Conservation (phyloP, 2,113 vertebrate genomes). For the Arenaria interpres region DNA sequence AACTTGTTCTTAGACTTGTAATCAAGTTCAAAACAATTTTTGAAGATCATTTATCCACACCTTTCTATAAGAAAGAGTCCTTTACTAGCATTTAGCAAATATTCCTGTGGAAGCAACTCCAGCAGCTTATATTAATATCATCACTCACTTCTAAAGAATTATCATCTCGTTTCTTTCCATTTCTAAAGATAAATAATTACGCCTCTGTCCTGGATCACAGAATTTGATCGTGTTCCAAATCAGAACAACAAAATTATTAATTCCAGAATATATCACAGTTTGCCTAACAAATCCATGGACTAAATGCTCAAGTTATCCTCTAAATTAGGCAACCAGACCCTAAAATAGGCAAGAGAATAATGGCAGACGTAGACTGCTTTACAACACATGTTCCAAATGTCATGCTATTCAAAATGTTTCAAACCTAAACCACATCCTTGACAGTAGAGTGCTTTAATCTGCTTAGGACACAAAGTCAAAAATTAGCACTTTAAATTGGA, state of each 20-base stretch:
- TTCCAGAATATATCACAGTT: not conserved
- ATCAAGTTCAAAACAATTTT: not conserved
- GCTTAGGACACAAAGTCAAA: not conserved
- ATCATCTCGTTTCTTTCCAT: not conserved
- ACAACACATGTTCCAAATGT: not conserved
- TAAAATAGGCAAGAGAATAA: not conserved
- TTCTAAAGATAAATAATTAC: not conserved
- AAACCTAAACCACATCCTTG: not conserved
- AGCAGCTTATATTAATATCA: not conserved
- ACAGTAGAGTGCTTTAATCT: not conserved
- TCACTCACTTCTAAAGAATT: not conserved
- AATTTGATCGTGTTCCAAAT: not conserved
- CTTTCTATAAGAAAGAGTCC: not conserved
- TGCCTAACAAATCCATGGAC: not conserved
- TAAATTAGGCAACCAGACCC: not conserved
- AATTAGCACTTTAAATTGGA: not conserved
- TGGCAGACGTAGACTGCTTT: not conserved
- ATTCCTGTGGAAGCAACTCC: not conserved
- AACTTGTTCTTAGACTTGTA: not conserved
- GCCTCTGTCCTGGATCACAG: not conserved
- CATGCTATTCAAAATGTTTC: not conserved
- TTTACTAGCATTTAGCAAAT: not conserved
- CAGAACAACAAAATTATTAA: not conserved
- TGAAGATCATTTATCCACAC: not conserved
- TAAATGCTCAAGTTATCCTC: not conserved